These are phyloP conservation scores for Drosophila sechellia DNA, from an alignment of 1,140 invertebrate species.

Conservation along the genomic window DNA sequence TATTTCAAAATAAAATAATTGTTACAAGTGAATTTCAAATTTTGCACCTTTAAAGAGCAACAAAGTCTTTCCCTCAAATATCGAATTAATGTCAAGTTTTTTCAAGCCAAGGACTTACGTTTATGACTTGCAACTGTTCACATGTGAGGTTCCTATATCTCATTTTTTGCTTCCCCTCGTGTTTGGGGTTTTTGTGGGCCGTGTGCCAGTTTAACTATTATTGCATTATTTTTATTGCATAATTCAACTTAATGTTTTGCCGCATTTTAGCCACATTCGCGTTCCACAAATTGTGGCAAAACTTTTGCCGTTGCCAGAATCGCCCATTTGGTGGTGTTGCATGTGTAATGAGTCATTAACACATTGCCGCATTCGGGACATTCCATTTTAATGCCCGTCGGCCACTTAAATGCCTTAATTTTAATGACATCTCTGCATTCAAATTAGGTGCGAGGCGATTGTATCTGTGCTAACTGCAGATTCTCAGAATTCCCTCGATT, in stretches of 20 bases:
- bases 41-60: too few species aligned
- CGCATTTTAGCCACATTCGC: slow-evolving; percentile 77
- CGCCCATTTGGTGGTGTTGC: slow-evolving; percentile 59
- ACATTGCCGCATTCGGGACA: slow-evolving; percentile 57
- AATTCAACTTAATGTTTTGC: slow-evolving; percentile 75
- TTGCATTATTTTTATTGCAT: slow-evolving; percentile 77
- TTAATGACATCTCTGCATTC: slow-evolving; percentile 62
- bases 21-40: background rate
- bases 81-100: background rate
- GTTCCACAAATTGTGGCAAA: slow-evolving; percentile 70
- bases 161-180: background rate
- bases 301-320: slow-evolving; percentile 40
- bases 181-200: slow-evolving; percentile 24
- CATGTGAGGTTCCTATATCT: slow-evolving; percentile 4
- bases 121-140: background rate
- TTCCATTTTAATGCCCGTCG: slow-evolving; percentile 42
- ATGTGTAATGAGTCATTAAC: slow-evolving; percentile 82
- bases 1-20: background rate
- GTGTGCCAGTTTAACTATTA: slow-evolving; percentile 58
- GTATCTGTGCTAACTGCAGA: slow-evolving; percentile 64
- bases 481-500: slow-evolving; percentile 5
- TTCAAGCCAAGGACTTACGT: background rate
- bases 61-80: too few species aligned
- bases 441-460: slow-evolving; percentile 71
- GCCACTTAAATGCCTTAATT: slow-evolving; percentile 50